Evolutionary conservation across 2,888 invertebrate species (phyloP).

Genomic region (Macrophya alboannulata): DNA sequence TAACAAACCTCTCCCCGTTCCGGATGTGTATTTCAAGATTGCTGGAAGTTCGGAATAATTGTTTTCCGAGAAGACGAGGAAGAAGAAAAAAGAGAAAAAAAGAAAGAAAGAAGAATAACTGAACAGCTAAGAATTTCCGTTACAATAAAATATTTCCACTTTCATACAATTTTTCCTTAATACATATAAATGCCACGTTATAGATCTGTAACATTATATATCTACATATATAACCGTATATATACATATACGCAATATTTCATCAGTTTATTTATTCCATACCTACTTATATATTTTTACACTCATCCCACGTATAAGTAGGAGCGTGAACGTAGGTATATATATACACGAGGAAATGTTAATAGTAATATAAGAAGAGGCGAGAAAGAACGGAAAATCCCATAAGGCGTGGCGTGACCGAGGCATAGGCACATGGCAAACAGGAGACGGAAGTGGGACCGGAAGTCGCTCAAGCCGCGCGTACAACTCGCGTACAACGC

Average conservation of each 20-base stretch:
- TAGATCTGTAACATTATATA: no score
- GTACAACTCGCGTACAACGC: constrained; percentile 48
- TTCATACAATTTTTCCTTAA: background rate
- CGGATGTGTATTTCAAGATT: constrained; percentile 10
- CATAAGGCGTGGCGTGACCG: constrained; percentile 50
- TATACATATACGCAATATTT: background rate
- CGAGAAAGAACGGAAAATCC: constrained; percentile 36
- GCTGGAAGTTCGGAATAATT: background rate
- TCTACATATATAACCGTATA: background rate
- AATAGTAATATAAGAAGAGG: background rate
- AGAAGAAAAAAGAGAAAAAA: background rate
- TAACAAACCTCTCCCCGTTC: background rate
- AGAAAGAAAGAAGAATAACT: background rate
- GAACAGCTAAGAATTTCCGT: constrained; percentile 1
- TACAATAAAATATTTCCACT: background rate
- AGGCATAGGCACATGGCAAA: constrained; percentile 59
- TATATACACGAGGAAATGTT: background rate
- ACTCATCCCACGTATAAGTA: background rate
- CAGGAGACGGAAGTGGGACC: constrained; percentile 62
- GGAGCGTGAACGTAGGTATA: background rate
- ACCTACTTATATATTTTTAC: background rate
- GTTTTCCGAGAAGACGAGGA: background rate
- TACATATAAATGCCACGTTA: no score
- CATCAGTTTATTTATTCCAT: background rate
- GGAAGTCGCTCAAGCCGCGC: constrained; percentile 51